Evolutionary conservation across 2,797 vertebrate genomes (phyloP), one percentile per base, ranked within the genome.

Genomic region (Poeciliopsis presidionis): DNA sequence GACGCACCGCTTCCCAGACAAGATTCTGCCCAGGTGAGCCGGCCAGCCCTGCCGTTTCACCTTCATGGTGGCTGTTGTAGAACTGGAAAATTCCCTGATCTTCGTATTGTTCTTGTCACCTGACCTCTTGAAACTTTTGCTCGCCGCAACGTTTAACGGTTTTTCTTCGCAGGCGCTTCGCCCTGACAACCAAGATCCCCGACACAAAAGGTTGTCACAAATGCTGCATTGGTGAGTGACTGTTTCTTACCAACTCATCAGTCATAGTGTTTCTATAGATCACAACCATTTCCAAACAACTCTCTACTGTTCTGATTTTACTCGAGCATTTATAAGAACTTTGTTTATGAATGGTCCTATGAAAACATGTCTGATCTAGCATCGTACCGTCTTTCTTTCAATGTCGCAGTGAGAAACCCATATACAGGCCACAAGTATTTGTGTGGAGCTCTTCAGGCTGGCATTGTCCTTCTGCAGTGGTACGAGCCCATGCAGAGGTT

Each of bases 401-500:
- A 0, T 18, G 74, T 72, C 82, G 1, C 53, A 99, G 98, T 99
- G 93, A 96, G 98, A 89, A 99, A 99, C 86, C 98, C 98, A 0
- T 99, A 99, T 79, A 99, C 98, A 0, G 98, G 98, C 72, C 97
- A 98, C 78, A 99, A 99, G 92, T 99, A 99, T 90, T 95, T 99
- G 86, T 99, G 98, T 75, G 98, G 98, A 55, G 98, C 98, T 0
- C 89, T 99, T 90, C 97, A 98, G 95, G 98, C 97, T 81, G 98
- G 98, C 84, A 99, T 99, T 69, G 97, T 99, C 76, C 95, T 99
- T 41, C 93, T 99, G 77, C 98, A 99, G 96, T 99, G 98, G 98
- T 99, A 99, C 93, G 98, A 99, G 89, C 98, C 98, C 73, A 98
- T 99, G 98, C 97, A 99, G 95, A 99, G 97, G 92, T 99, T 99